phyloP scores from a whole-genome alignment of 2,888 invertebrate species.

The Reticulitermes lucifugus region DNA sequence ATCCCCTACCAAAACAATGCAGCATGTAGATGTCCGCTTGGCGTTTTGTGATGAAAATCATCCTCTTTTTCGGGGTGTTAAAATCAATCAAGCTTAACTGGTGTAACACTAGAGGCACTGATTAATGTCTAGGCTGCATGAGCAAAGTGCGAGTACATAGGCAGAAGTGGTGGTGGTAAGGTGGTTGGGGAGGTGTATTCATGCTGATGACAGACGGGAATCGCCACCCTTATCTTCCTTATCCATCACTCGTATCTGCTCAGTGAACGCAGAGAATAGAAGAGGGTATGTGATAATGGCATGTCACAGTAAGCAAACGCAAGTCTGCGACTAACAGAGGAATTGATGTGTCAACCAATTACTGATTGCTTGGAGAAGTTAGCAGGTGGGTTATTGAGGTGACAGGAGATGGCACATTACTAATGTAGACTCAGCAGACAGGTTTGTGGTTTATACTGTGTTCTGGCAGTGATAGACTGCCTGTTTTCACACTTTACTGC shows the following conservation, averaged over 20 bases:
- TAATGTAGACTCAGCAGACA: neutral
- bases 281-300: neutral
- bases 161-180: neutral
- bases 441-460: neutral
- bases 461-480: neutral
- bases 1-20: neutral
- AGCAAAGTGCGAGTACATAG: neutral
- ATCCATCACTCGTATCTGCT: conserved; percentile 3
- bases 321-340: neutral
- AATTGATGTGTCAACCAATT: conserved; percentile 22
- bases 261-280: neutral
- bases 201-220: conserved; percentile 12
- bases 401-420: neutral
- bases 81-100: conserved; percentile 23
- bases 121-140: neutral
- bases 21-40: neutral
- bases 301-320: neutral
- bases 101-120: neutral
- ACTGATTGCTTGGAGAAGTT: neutral
- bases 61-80: neutral
- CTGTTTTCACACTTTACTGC: neutral
- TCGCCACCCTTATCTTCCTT: neutral
- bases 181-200: neutral
- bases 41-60: neutral
- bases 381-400: neutral